Evolutionary conservation across 2,888 invertebrate species (phyloP).

Genomic region (Pterostichus niger): DNA sequence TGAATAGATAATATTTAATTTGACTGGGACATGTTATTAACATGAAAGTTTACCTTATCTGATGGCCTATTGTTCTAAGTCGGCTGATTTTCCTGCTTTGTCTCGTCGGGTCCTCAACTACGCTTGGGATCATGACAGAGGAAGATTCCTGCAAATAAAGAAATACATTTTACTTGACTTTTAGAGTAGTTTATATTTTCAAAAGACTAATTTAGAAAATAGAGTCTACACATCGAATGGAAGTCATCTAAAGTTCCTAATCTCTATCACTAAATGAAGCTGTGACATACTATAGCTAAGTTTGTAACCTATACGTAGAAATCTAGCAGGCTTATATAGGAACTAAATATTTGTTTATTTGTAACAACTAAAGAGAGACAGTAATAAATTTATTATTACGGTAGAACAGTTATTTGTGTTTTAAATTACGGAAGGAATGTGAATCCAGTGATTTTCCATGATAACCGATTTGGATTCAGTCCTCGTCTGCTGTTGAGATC

Average conservation of each 20-base stretch:
- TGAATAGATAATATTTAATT: too few relatives aligned
- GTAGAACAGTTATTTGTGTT: constrained; percentile 44
- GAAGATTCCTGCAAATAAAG: constrained; percentile 78
- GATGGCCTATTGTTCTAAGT: constrained; percentile 86
- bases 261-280: constrained; percentile 61
- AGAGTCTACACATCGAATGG: constrained; percentile 49
- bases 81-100: constrained; percentile 83
- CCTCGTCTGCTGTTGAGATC: constrained; percentile 56
- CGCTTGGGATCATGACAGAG: constrained; percentile 82
- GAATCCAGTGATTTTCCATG: constrained; percentile 54
- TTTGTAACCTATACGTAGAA: constrained; percentile 32
- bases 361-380: constrained; percentile 47
- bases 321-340: constrained; percentile 60
- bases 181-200: background rate
- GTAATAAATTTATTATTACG: constrained; percentile 35
- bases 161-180: constrained; percentile 10
- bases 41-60: constrained; percentile 82
- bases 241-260: constrained; percentile 40
- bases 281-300: constrained; percentile 38
- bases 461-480: constrained; percentile 48
- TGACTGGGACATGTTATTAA: background rate
- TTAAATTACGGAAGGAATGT: constrained; percentile 51
- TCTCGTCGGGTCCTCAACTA: constrained; percentile 80
- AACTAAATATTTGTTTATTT: constrained; percentile 54
- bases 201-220: constrained; percentile 1